These are phyloP conservation scores for Heliconius melpomene DNA, from an alignment of 1,140 invertebrate genomes.

Conservation along the genomic window DNA sequence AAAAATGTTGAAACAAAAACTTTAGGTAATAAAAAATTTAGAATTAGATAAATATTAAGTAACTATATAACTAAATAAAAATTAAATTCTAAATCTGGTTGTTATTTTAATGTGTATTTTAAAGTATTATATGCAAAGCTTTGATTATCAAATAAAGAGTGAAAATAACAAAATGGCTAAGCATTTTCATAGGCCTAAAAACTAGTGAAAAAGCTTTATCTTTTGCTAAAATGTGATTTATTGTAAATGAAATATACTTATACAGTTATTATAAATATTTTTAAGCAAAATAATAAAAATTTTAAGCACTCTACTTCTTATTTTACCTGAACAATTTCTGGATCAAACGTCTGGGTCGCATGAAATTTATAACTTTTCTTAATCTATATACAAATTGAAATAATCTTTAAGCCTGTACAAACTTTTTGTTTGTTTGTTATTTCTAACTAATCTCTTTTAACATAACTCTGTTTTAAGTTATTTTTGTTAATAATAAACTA, in stretches of 20 bases:
- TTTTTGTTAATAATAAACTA: neutral
- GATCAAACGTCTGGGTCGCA: slow-evolving; percentile 62
- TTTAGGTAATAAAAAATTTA: no score
- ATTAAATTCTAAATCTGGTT: no score
- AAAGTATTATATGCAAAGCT: slow-evolving; percentile 3
- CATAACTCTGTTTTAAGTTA: neutral
- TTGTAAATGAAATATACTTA: neutral
- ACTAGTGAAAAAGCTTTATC: slow-evolving; percentile 7
- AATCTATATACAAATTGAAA: slow-evolving; percentile 6
- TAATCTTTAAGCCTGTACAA: neutral
- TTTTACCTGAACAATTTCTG: slow-evolving; percentile 69
- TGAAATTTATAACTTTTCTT: slow-evolving; percentile 52
- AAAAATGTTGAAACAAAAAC: no score
- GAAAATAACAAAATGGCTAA: neutral
- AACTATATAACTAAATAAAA: no score
- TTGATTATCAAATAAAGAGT: neutral
- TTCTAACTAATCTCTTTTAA: neutral
- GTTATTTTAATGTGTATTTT: no score
- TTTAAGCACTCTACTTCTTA: slow-evolving; percentile 24
- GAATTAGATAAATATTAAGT: no score
- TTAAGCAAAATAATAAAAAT: slow-evolving; percentile 24
- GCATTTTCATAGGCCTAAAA: neutral
- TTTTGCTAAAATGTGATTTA: neutral
- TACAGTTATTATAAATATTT: neutral
- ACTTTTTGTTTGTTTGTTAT: neutral